Percentiles rank a stretch among this genome's conserved stretches.
phyloP scores from a whole-genome alignment of 2,113 vertebrate species.

The Syrmaticus mikado region DNA sequence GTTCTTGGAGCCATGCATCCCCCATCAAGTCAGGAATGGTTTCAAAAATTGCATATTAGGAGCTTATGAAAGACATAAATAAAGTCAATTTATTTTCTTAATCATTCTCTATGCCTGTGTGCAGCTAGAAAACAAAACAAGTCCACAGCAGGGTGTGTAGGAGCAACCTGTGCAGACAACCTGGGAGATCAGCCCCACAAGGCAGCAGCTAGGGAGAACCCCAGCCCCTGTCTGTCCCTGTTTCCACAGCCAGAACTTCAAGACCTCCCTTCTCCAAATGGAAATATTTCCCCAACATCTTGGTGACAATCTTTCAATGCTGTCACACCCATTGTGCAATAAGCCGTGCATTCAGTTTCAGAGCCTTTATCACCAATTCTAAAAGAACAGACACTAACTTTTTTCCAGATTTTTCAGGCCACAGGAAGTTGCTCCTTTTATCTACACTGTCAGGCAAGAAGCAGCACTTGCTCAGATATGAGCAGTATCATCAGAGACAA shows the following conservation, averaged over 20 bases:
- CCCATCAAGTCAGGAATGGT: neutral
- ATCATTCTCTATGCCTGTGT: neutral
- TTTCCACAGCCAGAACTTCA: neutral
- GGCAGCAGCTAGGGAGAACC: neutral
- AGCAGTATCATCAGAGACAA: neutral
- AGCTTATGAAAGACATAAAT: neutral
- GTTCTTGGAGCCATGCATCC: rapidly evolving
- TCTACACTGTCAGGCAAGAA: neutral
- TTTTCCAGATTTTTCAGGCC: neutral
- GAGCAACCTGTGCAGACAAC: neutral
- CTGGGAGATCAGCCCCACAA: neutral
- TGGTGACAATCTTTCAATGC: neutral
- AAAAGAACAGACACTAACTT: constrained; percentile 1
- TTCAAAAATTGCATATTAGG: neutral
- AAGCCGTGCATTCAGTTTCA: neutral
- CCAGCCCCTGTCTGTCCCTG: neutral
- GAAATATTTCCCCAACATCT: neutral
- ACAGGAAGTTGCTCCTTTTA: neutral
- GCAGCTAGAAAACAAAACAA: neutral
- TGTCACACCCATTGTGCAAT: neutral
- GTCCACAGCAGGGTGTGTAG: neutral
- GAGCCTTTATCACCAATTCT: neutral
- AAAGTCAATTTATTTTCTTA: neutral
- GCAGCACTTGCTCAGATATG: neutral
- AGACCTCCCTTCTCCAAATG: neutral